phyloP scores from a whole-genome alignment of 2,797 vertebrate genomes.

The Oreochromis mossambicus region DNA sequence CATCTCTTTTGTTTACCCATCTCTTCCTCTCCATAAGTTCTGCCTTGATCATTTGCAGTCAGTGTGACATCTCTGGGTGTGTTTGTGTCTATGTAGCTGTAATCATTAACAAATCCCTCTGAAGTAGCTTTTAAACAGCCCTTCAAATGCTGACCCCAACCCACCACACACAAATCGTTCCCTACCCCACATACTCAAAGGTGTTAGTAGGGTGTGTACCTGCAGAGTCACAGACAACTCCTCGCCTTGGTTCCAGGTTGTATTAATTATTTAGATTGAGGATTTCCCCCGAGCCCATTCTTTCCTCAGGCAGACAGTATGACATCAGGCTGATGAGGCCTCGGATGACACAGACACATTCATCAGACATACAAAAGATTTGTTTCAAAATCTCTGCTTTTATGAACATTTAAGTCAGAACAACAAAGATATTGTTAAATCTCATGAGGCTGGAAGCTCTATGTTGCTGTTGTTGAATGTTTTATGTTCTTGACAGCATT shows the following conservation, averaged over 20 bases:
- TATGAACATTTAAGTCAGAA: neutral
- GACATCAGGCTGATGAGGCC: conserved; percentile 43
- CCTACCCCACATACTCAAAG: neutral
- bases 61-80: neutral
- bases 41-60: conserved; percentile 20
- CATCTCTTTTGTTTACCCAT: neutral
- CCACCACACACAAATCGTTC: neutral
- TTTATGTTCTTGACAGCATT: conserved; percentile 1
- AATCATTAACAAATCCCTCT: conserved; percentile 20
- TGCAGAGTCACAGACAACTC: conserved; percentile 48
- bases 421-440: neutral
- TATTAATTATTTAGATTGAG: conserved; percentile 64
- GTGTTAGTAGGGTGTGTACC: conserved; percentile 36
- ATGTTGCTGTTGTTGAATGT: neutral
- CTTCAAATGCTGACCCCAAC: neutral
- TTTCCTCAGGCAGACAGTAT: conserved; percentile 38
- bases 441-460: neutral
- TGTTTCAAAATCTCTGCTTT: conserved; percentile 16
- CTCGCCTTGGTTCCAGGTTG: conserved; percentile 26
- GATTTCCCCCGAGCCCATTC: conserved; percentile 52
- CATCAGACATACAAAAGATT: conserved; percentile 32
- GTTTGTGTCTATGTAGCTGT: neutral
- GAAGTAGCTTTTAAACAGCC: conserved; percentile 4
- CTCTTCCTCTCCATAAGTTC: neutral
- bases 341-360: conserved; percentile 40